Evolutionary conservation across 2,888 invertebrate species (phyloP).

Genomic region (Scrobipalpa costella): DNA sequence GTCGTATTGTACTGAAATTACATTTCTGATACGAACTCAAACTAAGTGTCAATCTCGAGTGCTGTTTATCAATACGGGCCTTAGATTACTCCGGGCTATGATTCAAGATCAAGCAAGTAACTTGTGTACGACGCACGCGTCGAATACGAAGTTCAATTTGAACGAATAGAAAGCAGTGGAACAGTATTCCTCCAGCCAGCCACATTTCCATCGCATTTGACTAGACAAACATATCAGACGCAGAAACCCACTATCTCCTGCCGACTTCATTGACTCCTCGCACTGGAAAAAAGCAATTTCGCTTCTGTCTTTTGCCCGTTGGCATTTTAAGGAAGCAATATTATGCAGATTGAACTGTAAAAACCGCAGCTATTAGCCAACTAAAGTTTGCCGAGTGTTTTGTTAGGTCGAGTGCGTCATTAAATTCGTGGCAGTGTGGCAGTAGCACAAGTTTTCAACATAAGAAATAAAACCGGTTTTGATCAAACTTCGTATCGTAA

Average conservation of each 20-base stretch:
- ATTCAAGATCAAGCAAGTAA: background rate
- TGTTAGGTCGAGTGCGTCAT: constrained; percentile 18
- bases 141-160: constrained; percentile 39
- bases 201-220: constrained; percentile 78
- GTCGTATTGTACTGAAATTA: too few species aligned
- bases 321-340: constrained; percentile 78
- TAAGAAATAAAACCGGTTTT: background rate
- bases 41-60: too few species aligned
- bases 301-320: constrained; percentile 52
- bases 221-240: constrained; percentile 74
- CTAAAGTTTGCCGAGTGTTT: constrained; percentile 18
- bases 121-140: constrained; percentile 24
- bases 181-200: constrained; percentile 47
- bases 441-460: background rate
- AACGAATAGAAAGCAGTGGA: constrained; percentile 57
- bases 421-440: constrained; percentile 11
- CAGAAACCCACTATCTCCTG: constrained; percentile 62
- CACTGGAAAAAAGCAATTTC: constrained; percentile 75
- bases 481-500: background rate
- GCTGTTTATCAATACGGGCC: too few species aligned
- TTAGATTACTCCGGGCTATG: too few species aligned
- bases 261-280: constrained; percentile 70
- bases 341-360: constrained; percentile 65
- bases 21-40: too few species aligned
- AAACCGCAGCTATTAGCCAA: constrained; percentile 38